phyloP scores from a whole-genome alignment of 64 coral and sea anemone genomes.

The Montipora foliosa region DNA sequence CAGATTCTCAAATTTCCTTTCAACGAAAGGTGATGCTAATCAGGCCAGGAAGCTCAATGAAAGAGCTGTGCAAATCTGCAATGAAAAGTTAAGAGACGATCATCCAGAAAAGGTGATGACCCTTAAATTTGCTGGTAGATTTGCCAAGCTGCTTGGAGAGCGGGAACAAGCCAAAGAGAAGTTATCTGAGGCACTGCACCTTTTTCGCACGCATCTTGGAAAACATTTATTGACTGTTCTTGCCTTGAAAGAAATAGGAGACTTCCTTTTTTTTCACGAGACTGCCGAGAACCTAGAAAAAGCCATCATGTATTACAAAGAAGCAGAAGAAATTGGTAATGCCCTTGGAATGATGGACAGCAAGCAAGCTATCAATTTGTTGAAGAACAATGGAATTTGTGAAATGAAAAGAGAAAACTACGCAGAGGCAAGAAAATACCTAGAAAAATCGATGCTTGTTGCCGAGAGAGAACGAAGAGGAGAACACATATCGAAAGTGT shows the following conservation, averaged over 20 bases:
- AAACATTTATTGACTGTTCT: not conserved
- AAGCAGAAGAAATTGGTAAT: slow-evolving; percentile 4
- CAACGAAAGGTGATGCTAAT: too few relatives aligned
- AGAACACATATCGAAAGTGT: slow-evolving; percentile 26
- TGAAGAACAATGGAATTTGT: slow-evolving; percentile 29
- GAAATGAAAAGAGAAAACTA: not conserved
- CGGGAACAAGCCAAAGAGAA: too few relatives aligned
- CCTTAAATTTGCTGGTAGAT: too few relatives aligned
- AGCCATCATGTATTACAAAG: slow-evolving; percentile 16
- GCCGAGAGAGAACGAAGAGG: not conserved
- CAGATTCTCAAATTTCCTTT: too few relatives aligned
- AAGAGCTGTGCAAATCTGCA: too few relatives aligned
- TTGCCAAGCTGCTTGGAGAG: too few relatives aligned
- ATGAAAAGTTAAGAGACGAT: too few relatives aligned
- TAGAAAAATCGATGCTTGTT: not conserved
- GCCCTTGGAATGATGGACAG: not conserved
- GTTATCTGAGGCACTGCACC: too few relatives aligned
- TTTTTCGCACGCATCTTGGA: too few relatives aligned
- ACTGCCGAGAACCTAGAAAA: not conserved
- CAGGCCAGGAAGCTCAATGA: too few relatives aligned
- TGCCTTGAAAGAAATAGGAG: slow-evolving; percentile 25
- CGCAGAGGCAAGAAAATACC: not conserved
- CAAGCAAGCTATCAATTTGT: not conserved
- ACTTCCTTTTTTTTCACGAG: not conserved
- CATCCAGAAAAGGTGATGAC: too few relatives aligned